Conservation (phyloP, 2,797 vertebrate genomes). For the Atherinosoma microstoma region DNA sequence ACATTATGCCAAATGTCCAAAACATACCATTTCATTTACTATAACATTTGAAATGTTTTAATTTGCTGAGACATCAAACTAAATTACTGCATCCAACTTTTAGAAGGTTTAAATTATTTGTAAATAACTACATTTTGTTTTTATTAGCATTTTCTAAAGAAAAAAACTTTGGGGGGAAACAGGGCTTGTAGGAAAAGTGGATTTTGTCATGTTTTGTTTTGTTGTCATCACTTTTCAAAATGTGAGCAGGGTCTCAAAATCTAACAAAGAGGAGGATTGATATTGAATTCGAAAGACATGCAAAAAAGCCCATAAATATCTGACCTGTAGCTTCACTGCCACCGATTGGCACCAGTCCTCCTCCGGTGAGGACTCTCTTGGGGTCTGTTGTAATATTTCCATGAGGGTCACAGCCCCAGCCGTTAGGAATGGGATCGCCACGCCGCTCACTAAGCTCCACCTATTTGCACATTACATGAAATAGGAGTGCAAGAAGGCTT, state of each 20-base stretch:
- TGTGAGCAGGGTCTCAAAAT: no score
- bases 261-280: neutral
- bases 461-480: constrained; percentile 51
- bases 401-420: constrained; percentile 82
- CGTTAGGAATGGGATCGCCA: constrained; percentile 77
- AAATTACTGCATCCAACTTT: no score
- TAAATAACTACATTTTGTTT: no score
- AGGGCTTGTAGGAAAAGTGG: no score
- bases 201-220: no score
- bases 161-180: no score
- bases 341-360: constrained; percentile 83
- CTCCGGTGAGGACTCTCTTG: constrained; percentile 72
- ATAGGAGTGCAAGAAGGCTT: neutral
- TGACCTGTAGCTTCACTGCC: constrained; percentile 83
- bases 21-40: neutral
- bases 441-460: constrained; percentile 80
- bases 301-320: neutral
- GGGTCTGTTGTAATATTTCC: constrained; percentile 76
- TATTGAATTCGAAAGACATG: neutral
- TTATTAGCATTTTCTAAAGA: no score
- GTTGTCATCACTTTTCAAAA: no score
- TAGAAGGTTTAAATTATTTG: no score
- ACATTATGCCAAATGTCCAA: neutral
- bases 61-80: no score
- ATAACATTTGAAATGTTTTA: no score